Conservation (phyloP, 35 echinoderm and acorn worm genomes). For the Hemicentrotus pulcherrimus region DNA sequence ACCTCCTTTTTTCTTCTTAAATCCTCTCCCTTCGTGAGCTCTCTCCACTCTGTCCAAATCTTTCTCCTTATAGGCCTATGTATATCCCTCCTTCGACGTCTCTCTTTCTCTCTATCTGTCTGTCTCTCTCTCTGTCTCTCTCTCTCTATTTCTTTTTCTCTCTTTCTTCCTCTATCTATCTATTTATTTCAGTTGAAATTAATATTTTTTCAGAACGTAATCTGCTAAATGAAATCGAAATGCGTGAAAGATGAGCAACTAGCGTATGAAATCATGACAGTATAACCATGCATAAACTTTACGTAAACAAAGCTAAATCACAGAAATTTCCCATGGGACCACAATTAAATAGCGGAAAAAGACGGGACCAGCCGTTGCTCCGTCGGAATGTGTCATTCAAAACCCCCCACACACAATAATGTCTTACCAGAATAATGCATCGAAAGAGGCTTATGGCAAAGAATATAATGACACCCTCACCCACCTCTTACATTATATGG, state of each 20-base stretch:
- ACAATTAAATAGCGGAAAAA: neutral
- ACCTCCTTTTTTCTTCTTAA: no score
- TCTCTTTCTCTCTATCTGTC: neutral
- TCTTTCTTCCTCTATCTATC: no score
- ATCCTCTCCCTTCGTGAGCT: no score
- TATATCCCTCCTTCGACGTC: no score
- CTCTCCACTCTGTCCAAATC: no score
- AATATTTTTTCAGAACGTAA: neutral
- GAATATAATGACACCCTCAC: no score
- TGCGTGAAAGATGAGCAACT: neutral
- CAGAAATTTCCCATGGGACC: neutral
- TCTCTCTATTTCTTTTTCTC: neutral
- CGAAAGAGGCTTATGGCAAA: no score
- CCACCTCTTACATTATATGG: no score
- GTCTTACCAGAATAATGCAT: neutral
- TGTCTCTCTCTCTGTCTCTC: neutral
- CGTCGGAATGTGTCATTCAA: neutral
- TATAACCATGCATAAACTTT: neutral
- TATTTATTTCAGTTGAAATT: no score
- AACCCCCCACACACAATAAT: neutral
- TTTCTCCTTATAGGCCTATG: no score
- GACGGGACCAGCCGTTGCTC: neutral
- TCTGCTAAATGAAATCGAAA: constrained; percentile 3
- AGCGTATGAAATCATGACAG: neutral
- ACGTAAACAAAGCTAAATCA: neutral